phyloP scores from a whole-genome alignment of 35 echinoderm and acorn worm genomes.

The Apostichopus japonicus region DNA sequence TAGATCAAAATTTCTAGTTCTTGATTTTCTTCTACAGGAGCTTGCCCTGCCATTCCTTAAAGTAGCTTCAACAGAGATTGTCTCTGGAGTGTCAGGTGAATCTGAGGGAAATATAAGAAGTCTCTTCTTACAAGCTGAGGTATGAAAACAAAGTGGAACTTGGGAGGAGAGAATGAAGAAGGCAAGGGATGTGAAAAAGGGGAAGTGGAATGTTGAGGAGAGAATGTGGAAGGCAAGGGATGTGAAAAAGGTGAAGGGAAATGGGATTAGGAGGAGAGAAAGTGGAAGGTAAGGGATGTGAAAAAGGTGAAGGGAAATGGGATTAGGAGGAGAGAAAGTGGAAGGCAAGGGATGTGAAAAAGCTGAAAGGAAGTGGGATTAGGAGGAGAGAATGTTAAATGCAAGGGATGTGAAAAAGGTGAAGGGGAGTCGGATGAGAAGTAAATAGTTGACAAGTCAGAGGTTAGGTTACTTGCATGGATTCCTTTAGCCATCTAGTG shows the following conservation, averaged over 20 bases:
- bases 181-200: not conserved
- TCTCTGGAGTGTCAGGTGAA: slow-evolving; percentile 94
- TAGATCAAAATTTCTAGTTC: not conserved
- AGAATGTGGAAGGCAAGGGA: not conserved
- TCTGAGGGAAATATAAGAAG: slow-evolving; percentile 95
- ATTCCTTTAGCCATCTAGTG: no score
- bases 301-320: not conserved
- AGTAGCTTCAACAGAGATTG: slow-evolving; percentile 92
- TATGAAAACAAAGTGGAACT: not conserved
- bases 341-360: not conserved
- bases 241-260: not conserved
- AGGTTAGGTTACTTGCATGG: no score
- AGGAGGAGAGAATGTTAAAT: not conserved
- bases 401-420: no score
- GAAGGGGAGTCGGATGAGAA: not conserved
- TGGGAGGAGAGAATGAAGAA: no score
- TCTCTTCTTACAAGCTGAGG: slow-evolving; percentile 95
- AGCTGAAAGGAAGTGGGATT: not conserved
- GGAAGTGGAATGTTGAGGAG: not conserved
- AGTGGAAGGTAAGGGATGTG: not conserved
- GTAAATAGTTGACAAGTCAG: no score
- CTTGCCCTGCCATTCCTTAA: slow-evolving; percentile 89
- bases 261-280: not conserved
- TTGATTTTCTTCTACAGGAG: slow-evolving; percentile 62
- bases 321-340: not conserved